These are phyloP conservation scores for Dorcus hopei DNA, from an alignment of 2,888 invertebrate species.

Conservation along the genomic window DNA sequence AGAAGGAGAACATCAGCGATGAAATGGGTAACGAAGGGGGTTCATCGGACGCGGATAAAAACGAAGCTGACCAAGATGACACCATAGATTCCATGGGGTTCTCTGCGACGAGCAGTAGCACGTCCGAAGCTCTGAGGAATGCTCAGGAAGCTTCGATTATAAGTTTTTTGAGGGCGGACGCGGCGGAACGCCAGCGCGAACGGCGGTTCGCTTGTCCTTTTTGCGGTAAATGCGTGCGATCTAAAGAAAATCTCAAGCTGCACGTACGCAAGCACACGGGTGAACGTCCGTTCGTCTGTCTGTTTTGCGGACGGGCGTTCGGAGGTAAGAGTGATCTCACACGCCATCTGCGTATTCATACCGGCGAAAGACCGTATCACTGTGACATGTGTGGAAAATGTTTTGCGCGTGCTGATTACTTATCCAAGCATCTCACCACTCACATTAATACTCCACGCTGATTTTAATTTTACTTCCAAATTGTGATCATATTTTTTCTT, in stretches of 20 bases:
- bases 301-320: conserved; percentile 85
- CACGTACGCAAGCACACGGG: conserved; percentile 86
- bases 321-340: conserved; percentile 87
- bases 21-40: conserved; percentile 26
- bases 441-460: conserved; percentile 75
- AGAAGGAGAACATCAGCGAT: conserved; percentile 37
- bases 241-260: conserved; percentile 83
- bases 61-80: conserved; percentile 60
- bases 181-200: conserved; percentile 63
- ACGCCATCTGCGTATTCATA: conserved; percentile 82
- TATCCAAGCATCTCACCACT: conserved; percentile 87
- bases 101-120: conserved; percentile 48
- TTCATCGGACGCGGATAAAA: conserved; percentile 42
- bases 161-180: conserved; percentile 64
- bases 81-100: conserved; percentile 65
- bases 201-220: conserved; percentile 83
- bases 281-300: conserved; percentile 85
- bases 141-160: conserved; percentile 60
- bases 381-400: conserved; percentile 91
- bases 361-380: conserved; percentile 85
- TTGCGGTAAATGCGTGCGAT: conserved; percentile 85
- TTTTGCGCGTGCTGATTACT: conserved; percentile 85
- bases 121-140: conserved; percentile 50
- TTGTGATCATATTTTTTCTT: not conserved
- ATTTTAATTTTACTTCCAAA: conserved; percentile 18